Evolutionary conservation across 2,888 invertebrate genomes (phyloP).

Genomic region (Brachyptera putata): DNA sequence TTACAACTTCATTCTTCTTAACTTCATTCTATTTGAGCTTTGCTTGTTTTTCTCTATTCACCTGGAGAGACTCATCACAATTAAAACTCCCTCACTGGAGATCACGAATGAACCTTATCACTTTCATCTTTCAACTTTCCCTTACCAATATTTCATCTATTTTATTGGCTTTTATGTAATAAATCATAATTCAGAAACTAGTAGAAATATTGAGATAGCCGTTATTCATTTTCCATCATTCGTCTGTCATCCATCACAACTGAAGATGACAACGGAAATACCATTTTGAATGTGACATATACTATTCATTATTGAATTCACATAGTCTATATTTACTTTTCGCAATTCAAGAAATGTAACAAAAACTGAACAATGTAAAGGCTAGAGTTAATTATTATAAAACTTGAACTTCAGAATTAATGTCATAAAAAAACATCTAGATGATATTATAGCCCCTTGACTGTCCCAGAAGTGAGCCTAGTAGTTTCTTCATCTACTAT

Average conservation of each 20-base stretch:
- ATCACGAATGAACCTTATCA: not conserved
- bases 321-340: too few relatives aligned
- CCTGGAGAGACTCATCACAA: constrained; percentile 13
- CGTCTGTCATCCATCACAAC: not conserved
- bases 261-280: not conserved
- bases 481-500: constrained; percentile 9
- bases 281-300: constrained; percentile 1
- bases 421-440: too few relatives aligned
- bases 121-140: too few relatives aligned
- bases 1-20: constrained; percentile 13
- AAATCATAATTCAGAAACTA: constrained; percentile 10
- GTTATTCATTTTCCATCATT: constrained; percentile 5
- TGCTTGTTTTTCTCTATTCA: constrained; percentile 7
- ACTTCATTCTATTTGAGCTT: not conserved
- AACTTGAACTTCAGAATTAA: too few relatives aligned
- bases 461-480: not conserved
- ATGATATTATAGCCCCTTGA: too few relatives aligned
- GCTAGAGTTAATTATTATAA: too few relatives aligned
- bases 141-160: not conserved
- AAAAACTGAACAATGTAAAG: too few relatives aligned
- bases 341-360: too few relatives aligned
- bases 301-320: too few relatives aligned
- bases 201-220: constrained; percentile 3
- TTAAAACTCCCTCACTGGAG: not conserved
- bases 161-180: not conserved